Percentiles rank a stretch among this genome's conserved stretches.
Conservation (phyloP, 2,797 vertebrate genomes). For the Chromis chromis region DNA sequence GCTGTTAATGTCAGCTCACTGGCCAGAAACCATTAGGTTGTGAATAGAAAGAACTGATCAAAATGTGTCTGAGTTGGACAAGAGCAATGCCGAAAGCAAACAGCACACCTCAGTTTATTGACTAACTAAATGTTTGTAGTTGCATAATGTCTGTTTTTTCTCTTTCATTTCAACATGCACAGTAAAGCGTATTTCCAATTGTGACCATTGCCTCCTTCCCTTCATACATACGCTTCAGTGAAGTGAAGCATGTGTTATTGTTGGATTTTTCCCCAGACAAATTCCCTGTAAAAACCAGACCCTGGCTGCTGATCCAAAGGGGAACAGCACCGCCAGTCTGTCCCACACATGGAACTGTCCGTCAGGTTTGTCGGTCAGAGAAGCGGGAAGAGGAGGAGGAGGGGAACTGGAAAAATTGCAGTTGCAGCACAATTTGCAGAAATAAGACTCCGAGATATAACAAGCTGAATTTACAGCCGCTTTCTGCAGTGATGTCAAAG, state of each 20-base stretch:
- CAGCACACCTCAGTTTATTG: background rate
- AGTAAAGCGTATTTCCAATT: background rate
- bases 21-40: conserved; percentile 56
- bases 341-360: conserved; percentile 77
- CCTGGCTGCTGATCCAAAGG: conserved; percentile 37
- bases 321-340: conserved; percentile 45
- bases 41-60: background rate
- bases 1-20: conserved; percentile 47
- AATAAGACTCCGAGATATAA: conserved; percentile 53
- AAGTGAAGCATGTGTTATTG: conserved; percentile 66
- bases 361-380: conserved; percentile 58
- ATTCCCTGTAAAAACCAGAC: conserved; percentile 64
- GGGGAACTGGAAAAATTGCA: conserved; percentile 51
- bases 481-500: conserved; percentile 28
- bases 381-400: conserved; percentile 45
- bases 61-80: background rate
- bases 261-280: conserved; percentile 66
- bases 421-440: conserved; percentile 57
- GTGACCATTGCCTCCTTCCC: conserved; percentile 6
- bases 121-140: no score
- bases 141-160: no score
- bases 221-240: conserved; percentile 22
- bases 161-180: conserved; percentile 9
- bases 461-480: conserved; percentile 50
- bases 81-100: no score